These are phyloP conservation scores for Hyperopisus bebe DNA, from an alignment of 2,113 vertebrate genomes.

Conservation along the genomic window DNA sequence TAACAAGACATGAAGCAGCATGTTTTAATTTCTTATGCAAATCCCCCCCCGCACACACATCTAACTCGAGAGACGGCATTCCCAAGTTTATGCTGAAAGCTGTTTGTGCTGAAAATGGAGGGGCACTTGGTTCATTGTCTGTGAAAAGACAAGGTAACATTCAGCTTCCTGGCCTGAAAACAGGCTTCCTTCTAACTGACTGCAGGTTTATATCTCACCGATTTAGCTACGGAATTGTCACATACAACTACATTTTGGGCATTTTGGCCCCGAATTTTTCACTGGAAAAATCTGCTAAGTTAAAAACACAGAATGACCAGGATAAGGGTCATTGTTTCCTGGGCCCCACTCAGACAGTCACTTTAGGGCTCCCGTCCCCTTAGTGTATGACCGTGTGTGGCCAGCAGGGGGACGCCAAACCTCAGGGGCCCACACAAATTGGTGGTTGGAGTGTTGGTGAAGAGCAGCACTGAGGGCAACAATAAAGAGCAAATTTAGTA, in stretches of 20 bases:
- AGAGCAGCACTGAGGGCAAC: background rate
- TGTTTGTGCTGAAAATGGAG: slow-evolving; percentile 39
- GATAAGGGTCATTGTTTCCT: background rate
- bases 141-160: slow-evolving; percentile 36
- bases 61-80: background rate
- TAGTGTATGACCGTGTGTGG: background rate
- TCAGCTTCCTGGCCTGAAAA: slow-evolving; percentile 37
- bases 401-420: background rate
- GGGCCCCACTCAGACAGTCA: background rate
- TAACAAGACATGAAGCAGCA: background rate
- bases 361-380: background rate
- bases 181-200: slow-evolving; percentile 2
- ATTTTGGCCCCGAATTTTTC: background rate
- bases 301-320: background rate
- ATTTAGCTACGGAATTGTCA: background rate
- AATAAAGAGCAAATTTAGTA: background rate
- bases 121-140: slow-evolving; percentile 44
- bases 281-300: background rate
- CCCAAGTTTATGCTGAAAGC: slow-evolving; percentile 10
- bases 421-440: background rate
- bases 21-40: slow-evolving; percentile 35
- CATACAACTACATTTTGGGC: background rate
- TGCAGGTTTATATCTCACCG: background rate
- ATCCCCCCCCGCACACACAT: slow-evolving; percentile 22
- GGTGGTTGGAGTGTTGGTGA: background rate